Base-by-base conservation (phyloP, 1,140 invertebrate genomes). In the Drosophila equinoxialis region DNA sequence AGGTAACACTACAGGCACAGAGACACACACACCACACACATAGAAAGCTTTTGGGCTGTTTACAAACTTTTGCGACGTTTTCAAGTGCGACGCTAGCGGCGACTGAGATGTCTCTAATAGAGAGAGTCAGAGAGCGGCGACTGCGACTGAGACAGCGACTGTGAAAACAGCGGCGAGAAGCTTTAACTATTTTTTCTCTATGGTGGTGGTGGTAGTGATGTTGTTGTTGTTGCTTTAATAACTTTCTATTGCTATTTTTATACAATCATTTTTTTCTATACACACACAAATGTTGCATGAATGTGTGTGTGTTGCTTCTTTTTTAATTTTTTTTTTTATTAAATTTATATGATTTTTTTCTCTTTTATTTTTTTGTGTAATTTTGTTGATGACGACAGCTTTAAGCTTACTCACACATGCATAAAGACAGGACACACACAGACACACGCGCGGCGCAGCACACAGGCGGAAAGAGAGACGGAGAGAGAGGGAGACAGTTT, bases 241-340 rank as follows among this genome's bases (percentile, higher is more conserved):
- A 87, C 84, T 87, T 87, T 87, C 84, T 89, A 87, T 89, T 84
- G 84, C 80, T 87, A 89, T 89, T 89, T 87, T 70, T 87, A 89
- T 80, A 84, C 75, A 75, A 76, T 67, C 37, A 11, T 20, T 68
- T 41, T 62, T 72, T 68, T 30, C 68, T 14, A 78, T 51, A 26
- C 65, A 78, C 64, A 79, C 74, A 66, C 65, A 67, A 30, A 59
- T 55, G 57, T 41, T 35, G 17, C 20, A 51, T 23, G 17, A 51
- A 51, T 48, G 14, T 51, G 17, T 51, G 20, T 20, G 42, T 65
- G 61, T 76, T 76, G 51, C 41, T 13, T 39, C 3, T 39, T 37
- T 11, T 11, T 11, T n/a, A n/a, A n/a, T n/a, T 39, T 39, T 39
- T 39, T 39, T 58, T 64, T 77, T 66, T 72, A 74, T 71, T 66